phyloP scores from a whole-genome alignment of 2,888 invertebrate genomes.

The Dolomedes plantarius region DNA sequence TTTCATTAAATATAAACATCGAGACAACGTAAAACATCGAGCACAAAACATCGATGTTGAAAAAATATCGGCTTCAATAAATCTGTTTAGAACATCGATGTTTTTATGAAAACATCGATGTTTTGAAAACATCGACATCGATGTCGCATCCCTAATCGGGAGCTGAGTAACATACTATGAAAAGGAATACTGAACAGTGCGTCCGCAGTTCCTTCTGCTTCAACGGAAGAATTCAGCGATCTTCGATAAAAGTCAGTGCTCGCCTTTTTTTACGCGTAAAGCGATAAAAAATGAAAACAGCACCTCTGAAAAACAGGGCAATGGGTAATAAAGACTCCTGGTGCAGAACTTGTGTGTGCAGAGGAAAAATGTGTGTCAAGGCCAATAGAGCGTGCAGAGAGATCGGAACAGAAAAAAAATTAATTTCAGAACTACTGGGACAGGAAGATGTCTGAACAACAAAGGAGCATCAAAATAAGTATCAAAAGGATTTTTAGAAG shows the following conservation, averaged over 20 bases:
- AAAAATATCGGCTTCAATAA: too few species aligned
- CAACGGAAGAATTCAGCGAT: too few species aligned
- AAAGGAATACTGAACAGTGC: too few species aligned
- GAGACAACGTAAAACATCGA: too few species aligned
- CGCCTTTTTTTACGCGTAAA: not conserved
- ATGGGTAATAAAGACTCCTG: slow-evolving; percentile 59
- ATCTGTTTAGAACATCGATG: too few species aligned
- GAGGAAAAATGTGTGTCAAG: slow-evolving; percentile 63
- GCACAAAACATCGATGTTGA: too few species aligned
- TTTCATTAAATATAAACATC: too few species aligned
- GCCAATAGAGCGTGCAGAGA: slow-evolving; percentile 47
- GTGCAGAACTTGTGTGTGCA: slow-evolving; percentile 50
- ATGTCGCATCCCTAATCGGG: too few species aligned
- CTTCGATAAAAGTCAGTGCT: not conserved
- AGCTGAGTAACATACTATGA: too few species aligned
- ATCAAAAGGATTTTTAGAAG: slow-evolving; percentile 17
- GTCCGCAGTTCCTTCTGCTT: too few species aligned
- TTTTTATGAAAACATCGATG: too few species aligned
- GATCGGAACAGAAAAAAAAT: slow-evolving; percentile 9
- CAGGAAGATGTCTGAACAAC: slow-evolving; percentile 12
- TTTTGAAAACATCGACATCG: too few species aligned
- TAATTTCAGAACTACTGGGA: slow-evolving; percentile 13
- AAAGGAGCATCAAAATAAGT: not conserved
- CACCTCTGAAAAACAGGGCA: slow-evolving; percentile 51
- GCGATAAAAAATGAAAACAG: slow-evolving; percentile 43